These are phyloP conservation scores for Paragorgia papillata DNA, from an alignment of 92 coral and sea anemone species.

Conservation along the genomic window DNA sequence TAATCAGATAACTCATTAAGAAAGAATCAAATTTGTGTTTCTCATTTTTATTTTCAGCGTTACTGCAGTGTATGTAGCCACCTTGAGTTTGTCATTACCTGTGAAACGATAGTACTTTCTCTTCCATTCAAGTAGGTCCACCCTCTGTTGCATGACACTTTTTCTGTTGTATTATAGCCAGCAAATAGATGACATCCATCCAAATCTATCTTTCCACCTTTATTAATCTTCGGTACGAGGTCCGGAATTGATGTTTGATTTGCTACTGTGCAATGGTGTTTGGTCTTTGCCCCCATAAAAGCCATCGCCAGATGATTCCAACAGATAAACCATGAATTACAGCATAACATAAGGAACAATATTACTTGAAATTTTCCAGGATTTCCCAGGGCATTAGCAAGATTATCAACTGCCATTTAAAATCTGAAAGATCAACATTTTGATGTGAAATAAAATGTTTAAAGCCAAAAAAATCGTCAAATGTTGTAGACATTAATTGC, in stretches of 20 bases:
- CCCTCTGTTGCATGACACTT: constrained; percentile 8
- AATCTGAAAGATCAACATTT: not conserved
- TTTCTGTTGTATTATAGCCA: not conserved
- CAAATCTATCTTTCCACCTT: constrained; percentile 18
- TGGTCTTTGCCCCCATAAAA: constrained; percentile 34
- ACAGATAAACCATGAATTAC: not conserved
- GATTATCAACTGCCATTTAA: constrained; percentile 16
- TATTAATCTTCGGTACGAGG: constrained; percentile 9
- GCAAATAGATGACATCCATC: constrained; percentile 22
- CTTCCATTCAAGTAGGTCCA: constrained; percentile 14
- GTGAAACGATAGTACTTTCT: constrained; percentile 24
- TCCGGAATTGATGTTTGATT: not conserved
- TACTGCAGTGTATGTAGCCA: too few relatives aligned
- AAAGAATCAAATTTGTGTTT: too few relatives aligned
- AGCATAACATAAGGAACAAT: constrained; percentile 33
- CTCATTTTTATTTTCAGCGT: too few relatives aligned
- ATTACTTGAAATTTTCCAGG: constrained; percentile 43
- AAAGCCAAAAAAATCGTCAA: too few relatives aligned
- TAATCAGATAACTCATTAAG: too few relatives aligned
- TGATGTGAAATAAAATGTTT: too few relatives aligned
- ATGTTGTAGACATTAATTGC: too few relatives aligned
- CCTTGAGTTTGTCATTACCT: constrained; percentile 6
- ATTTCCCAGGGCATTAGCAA: constrained; percentile 31
- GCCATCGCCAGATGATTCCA: constrained; percentile 40
- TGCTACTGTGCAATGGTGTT: constrained; percentile 16